Base-by-base conservation (phyloP, 2,797 vertebrate species). In the Chelonia mydas region DNA sequence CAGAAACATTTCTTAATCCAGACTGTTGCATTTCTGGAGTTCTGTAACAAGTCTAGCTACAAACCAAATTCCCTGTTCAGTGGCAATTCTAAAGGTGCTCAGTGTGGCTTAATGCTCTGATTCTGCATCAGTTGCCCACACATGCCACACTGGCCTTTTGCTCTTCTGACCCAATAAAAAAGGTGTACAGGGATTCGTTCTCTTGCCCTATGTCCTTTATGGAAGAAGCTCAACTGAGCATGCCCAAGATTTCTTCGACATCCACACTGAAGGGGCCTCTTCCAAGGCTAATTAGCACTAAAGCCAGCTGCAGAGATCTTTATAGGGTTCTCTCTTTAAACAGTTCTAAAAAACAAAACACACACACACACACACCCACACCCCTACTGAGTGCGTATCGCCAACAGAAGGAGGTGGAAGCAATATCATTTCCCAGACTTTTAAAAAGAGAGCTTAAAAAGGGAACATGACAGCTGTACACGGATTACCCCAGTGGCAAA, bases 401-500 rank as follows among this genome's bases (percentile, higher is more conserved):
- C 0, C 37, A 28, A 21, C 65, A 1, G 31, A 13, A 6, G 16
- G 11, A 74, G 0, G 0, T 79, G 51, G 88, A 51, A 45, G 0
- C 17, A 2, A 3, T 1, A 0, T 49, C 79, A 0, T 0, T 0
- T 54, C 80, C 15, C 0, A 72, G n/a, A 41, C 6, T 1, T 49
- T 74, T 1, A 0, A 7, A 19, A 23, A 1, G 8, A 72, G 45
- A 45, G 59, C 31, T 72, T 37, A 72, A 72, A 41, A 23, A 37
- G 17, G 31, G 1, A 25, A 19, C 2, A 0, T 0, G 54, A 51
- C 72, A 47, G 0, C 2, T 0, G 0, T 0, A 0, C 19, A 25
- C 25, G 1, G 50, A 16, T 23, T 23, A 45, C 27, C 65, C 89
- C 19, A 16, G 25, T 0, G 47, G 54, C 12, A 54, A 6, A 47